Conservation (phyloP, 1,140 invertebrate genomes). For the Scaptodrosophila lebanonensis region DNA sequence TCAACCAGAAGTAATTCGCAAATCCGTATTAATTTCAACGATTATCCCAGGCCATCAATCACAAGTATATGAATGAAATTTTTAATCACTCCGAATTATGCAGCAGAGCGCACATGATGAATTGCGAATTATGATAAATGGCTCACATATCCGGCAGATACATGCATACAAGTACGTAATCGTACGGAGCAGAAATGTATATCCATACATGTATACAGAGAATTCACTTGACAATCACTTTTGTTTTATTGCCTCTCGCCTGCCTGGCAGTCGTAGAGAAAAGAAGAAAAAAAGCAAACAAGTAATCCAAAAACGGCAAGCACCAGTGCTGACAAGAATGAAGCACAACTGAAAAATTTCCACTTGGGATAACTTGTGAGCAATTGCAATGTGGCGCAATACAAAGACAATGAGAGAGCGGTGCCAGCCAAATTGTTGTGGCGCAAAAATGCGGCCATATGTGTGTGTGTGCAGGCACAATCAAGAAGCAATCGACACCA, state of each 20-base stretch:
- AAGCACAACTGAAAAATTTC: constrained; percentile 62
- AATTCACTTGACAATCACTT: constrained; percentile 74
- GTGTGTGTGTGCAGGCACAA: constrained; percentile 19
- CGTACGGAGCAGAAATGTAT: constrained; percentile 2
- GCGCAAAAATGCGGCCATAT: constrained; percentile 73
- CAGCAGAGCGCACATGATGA: constrained; percentile 72
- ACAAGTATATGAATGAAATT: constrained; percentile 64
- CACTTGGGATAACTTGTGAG: constrained; percentile 74
- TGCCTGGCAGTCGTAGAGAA: too few species aligned
- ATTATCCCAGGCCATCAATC: constrained; percentile 51
- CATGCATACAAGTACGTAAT: constrained; percentile 1
- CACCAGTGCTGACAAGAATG: constrained; percentile 21
- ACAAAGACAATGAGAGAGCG: constrained; percentile 69
- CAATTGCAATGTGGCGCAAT: constrained; percentile 46
- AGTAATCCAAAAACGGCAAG: constrained; percentile 17
- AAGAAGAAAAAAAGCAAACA: too few species aligned
- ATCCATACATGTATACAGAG: constrained; percentile 50
- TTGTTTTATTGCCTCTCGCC: constrained; percentile 69
- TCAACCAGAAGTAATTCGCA: constrained; percentile 3
- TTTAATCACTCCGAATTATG: constrained; percentile 67
- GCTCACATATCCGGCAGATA: constrained; percentile 3
- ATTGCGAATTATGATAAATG: constrained; percentile 47
- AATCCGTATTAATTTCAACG: constrained; percentile 42
- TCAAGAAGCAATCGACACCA: constrained; percentile 61
- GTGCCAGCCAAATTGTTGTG: constrained; percentile 71